Evolutionary conservation across 2,888 invertebrate species (phyloP), one percentile per base, ranked within the genome.

Genomic region (Dolichomitus sp.): DNA sequence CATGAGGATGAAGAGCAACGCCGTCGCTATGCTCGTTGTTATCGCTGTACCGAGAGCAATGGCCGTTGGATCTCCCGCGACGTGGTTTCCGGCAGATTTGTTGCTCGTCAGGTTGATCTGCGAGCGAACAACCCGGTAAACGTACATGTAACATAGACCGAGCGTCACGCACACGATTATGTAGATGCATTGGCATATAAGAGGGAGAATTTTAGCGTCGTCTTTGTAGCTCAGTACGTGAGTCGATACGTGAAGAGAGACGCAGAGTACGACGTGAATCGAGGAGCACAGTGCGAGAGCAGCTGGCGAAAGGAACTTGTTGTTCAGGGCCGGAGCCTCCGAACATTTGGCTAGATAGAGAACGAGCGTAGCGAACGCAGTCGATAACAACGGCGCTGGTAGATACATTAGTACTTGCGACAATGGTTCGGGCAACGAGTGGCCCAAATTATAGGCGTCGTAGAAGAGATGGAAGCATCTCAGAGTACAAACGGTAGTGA

Each of bases 361-460:
- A 88, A 98, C 97, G 33, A 98, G 95, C 72, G 98, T 96, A 59
- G 98, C 97, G 93, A 99, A 98, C 0, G 98, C 97, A n/a, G 98
- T 97, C 23, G 98, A 97, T 45, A 99, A 94, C 89, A 98, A 96
- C 84, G 98, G 98, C 84, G 98, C 96, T 0, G 98, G 98, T 77
- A 98, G 95, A 91, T 98, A 97, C 84, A 98, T 96, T 50, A 98
- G 94, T 68, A 98, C 96, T 90, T 97, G 97, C 72, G 98, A 97
- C 42, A 98, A 94, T 81, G 97, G 97, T 27, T 94, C 93, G 80
- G 97, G 97, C 91, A 98, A 95, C 0, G 97, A 97, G 82, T 95
- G 96, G 83, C 96, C 96, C n/a, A 97, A 96, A 91, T 98, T 98
- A 92, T 99, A 99, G 0, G 98, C 98, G 94, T 99, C 99, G 91